phyloP scores from a whole-genome alignment of 2,797 vertebrate species.

The Anisognathus igniventris region DNA sequence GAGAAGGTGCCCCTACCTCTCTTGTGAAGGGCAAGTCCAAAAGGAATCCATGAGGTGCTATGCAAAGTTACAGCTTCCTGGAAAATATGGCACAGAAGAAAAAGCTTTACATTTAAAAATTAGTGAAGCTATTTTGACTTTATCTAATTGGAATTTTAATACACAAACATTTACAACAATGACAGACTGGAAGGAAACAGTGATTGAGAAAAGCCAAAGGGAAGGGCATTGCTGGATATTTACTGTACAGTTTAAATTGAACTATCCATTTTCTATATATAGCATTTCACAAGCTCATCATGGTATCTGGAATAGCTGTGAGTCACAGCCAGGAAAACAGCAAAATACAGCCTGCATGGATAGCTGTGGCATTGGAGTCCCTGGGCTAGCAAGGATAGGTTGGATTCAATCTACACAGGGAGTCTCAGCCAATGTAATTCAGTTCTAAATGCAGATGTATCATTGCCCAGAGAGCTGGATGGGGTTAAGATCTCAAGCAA shows the following conservation, averaged over 20 bases:
- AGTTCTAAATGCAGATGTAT: not conserved
- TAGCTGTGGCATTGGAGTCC: not conserved
- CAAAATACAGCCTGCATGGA: not conserved
- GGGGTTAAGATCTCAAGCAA: not conserved
- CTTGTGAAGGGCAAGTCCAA: not conserved
- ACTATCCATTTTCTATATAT: not conserved
- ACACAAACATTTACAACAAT: not conserved
- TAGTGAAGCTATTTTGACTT: slow-evolving; percentile 24
- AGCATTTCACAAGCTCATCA: not conserved
- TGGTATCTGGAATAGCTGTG: not conserved
- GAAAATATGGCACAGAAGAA: not conserved
- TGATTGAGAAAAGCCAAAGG: slow-evolving; percentile 24
- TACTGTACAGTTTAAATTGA: slow-evolving; percentile 17
- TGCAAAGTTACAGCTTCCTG: not conserved
- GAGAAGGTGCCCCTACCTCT: not conserved
- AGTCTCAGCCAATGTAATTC: not conserved
- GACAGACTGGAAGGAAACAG: slow-evolving; percentile 1
- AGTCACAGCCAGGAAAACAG: not conserved
- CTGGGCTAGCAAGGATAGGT: not conserved
- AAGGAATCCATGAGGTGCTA: not conserved
- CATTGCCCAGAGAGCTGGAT: not conserved
- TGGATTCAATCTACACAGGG: not conserved
- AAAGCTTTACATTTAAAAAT: not conserved
- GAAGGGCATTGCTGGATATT: slow-evolving; percentile 35
- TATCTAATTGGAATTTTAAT: slow-evolving; percentile 61